Evolutionary conservation across 35 echinoderm and acorn worm genomes (phyloP).

Genomic region (Holothuria glaberrima): DNA sequence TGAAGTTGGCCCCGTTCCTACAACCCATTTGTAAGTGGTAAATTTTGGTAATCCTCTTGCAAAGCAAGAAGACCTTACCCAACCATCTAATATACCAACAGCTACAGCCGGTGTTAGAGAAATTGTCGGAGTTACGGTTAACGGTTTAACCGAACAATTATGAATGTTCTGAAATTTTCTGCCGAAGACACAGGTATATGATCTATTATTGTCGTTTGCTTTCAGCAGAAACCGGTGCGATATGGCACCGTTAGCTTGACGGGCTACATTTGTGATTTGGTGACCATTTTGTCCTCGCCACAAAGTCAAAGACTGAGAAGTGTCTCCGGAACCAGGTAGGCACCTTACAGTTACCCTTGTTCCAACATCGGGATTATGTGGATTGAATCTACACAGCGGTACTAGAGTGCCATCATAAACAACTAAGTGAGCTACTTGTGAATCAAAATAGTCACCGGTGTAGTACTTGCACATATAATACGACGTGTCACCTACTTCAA

Average conservation of each 20-base stretch:
- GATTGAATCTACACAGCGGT: slow-evolving; percentile 10
- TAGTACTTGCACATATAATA: slow-evolving; percentile 35
- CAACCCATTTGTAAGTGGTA: not conserved
- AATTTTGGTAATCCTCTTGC: slow-evolving; percentile 32
- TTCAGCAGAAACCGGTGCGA: not conserved
- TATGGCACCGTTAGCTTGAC: not conserved
- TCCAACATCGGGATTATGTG: slow-evolving; percentile 8
- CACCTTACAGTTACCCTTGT: not conserved
- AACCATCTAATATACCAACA: not conserved
- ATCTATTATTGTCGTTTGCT: slow-evolving; percentile 3
- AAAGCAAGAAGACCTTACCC: not conserved
- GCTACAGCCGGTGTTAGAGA: not conserved
- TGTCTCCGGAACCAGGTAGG: not conserved
- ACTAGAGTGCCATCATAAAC: slow-evolving; percentile 8
- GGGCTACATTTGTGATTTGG: slow-evolving; percentile 5
- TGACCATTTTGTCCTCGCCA: slow-evolving; percentile 29
- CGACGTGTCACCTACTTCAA: slow-evolving; percentile 11
- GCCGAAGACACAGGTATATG: not conserved
- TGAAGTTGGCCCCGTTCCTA: slow-evolving; percentile 1
- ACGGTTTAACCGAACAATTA: slow-evolving; percentile 40
- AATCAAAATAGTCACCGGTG: not conserved
- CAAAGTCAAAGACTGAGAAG: not conserved
- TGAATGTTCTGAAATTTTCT: slow-evolving; percentile 11
- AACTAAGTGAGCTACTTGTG: not conserved
- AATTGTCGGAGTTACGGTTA: slow-evolving; percentile 20